A percentile compares a stretch with the other conserved stretches of the same genome.
Evolutionary conservation across 1,140 invertebrate species (phyloP).

Genomic region (Saxidomus purpurata): DNA sequence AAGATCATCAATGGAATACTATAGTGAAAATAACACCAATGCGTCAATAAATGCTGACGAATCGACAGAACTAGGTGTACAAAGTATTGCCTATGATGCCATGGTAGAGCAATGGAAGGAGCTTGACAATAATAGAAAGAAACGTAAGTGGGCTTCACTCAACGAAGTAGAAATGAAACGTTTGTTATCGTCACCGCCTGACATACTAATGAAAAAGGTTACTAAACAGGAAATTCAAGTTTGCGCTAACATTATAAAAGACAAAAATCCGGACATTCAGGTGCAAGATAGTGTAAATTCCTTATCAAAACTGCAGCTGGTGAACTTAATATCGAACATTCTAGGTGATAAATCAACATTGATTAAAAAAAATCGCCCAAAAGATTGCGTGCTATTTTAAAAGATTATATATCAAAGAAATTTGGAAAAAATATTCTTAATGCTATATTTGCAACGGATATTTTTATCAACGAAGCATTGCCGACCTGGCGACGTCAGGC

Average conservation of each 20-base stretch:
- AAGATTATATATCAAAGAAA: not conserved
- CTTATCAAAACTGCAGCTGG: not conserved
- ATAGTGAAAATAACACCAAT: too few relatives aligned
- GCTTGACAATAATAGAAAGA: not conserved
- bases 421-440: not conserved
- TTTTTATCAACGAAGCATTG: not conserved
- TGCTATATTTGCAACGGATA: not conserved
- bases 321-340: not conserved
- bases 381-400: not conserved
- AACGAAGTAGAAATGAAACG: not conserved
- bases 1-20: too few relatives aligned
- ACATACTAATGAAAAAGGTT: not conserved
- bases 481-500: not conserved
- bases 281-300: not conserved
- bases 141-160: not conserved
- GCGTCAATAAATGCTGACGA: too few relatives aligned
- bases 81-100: too few relatives aligned
- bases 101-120: too few relatives aligned
- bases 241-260: not conserved
- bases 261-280: not conserved
- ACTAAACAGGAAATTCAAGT: not conserved
- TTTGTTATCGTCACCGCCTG: not conserved
- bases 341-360: not conserved
- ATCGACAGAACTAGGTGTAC: too few relatives aligned
- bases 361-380: not conserved